Base-by-base conservation (phyloP, 2,797 vertebrate genomes). In the Melanotaenia trifasciata region DNA sequence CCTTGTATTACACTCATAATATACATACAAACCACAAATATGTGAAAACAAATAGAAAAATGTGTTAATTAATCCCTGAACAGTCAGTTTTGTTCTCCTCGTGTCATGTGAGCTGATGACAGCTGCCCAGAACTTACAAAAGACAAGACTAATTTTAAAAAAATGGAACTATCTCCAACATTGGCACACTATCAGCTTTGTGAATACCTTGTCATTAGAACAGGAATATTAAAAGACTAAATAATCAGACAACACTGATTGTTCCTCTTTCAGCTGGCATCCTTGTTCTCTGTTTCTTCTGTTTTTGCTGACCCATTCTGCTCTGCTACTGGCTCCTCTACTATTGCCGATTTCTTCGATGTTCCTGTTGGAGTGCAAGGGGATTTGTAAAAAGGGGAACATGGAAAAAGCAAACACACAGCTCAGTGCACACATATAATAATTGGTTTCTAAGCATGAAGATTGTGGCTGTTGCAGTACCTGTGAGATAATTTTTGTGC, bases 401-500 rank as follows among this genome's bases (percentile, higher is more conserved):
- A 61, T n/a, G 68, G 28, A 70, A 63, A 69, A 51, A 71, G n/a
- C 33, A 61, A 57, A 67, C 33, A 68, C 45, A 50, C 5, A 60
- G 24, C 32, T 7, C 32, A 33, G 32, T 33, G 32, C 28, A 68
- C 38, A 61, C 13, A 32, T 9, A 53, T 18, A 43, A 32, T 28
- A 22, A 51, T 35, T 57, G 51, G 43, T 36, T 50, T 58, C 26
- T 53, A 54, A 47, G 61, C 30, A 14, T 16, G 20, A 38, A 11
- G 32, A 22, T 22, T 53, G 36, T 58, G 59, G 61, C 20, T 58
- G 12, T 61, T 51, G 30, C 16, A 90, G 85, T 94, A 99, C 98
- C 98, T 95, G 94, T 88, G 71, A 94, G 90, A 87, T 93, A 94
- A 79, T 93, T 95, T 85, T 85, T 96, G 91, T 98, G 96, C 91